Base-by-base conservation (phyloP, 1,140 invertebrate genomes). In the Drosophila navojoa region DNA sequence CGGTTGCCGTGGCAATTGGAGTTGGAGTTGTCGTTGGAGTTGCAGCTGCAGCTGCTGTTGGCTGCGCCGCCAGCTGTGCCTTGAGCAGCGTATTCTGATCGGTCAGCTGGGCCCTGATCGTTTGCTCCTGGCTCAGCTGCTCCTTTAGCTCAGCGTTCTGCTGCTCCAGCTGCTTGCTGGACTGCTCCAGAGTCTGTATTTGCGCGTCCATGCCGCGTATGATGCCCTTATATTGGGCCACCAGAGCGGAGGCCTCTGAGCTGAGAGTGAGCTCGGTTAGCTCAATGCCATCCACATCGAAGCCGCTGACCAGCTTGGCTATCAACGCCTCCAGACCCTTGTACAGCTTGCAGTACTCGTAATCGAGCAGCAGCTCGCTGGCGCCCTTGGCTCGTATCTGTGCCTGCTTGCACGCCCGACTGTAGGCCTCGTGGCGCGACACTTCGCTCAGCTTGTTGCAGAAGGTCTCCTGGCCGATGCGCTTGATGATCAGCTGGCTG, bases 291-390 rank as follows among this genome's bases (percentile, higher is more conserved):
- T 92, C 81, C 4, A 91, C 76, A 68, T 91, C 90, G 38, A 91
- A 91, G 9, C 85, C 85, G 40, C 71, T 92, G 0, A 92, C 79
- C 27, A 85, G 71, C 66, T 92, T 92, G 13, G 75, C 82, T 45
- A 92, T 81, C 44, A 90, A 54, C 5, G 86, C 91, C 94, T 97
- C 96, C 25, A 96, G 91, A 9, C 93, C 93, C 93, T 97, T 97
- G 78, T 97, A 97, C 10, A 99, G 92, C 85, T 95, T 95, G 86
- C 97, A 98, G 93, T 99, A 99, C 92, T 99, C 97, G 92, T 98
- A 98, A 92, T 99, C 99, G 57, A 99, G 94, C 25, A 99, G 93
- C 16, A 99, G 93, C 76, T 99, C 97, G 10, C 93, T 93, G 5
- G 97, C 93, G 71, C 95, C 93, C 90, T 95, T 96, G 11, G 95